Base-by-base conservation (phyloP, 2,797 vertebrate genomes). In the Sciurus carolinensis region DNA sequence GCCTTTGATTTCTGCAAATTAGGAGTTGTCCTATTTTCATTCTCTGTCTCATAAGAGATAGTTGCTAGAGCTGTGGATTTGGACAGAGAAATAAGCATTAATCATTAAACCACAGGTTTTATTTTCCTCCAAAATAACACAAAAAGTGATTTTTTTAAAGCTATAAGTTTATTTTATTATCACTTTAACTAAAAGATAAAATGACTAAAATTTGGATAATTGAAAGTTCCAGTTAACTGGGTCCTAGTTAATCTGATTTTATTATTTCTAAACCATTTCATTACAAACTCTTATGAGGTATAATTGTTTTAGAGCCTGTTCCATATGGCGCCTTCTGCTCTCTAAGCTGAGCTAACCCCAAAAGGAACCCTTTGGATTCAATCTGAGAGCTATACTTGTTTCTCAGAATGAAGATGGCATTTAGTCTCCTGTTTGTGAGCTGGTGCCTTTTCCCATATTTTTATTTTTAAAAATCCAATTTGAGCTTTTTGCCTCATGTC, bases 391-490 rank as follows among this genome's bases (percentile, higher is more conserved):
- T 66, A 75, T 69, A 42, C 44, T 77, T 77, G 20, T 7, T 64
- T 91, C 44, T 96, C 64, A 73, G 87, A 91, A 87, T 28, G 73
- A 86, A 94, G 73, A 92, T 87, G 52, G 28, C 75, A 93, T 90
- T 93, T 94, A 90, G 42, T 64, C 66, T 87, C 77, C 72, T 93
- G 76, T 94, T 96, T 96, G 42, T 94, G 84, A 97, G 87, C 76
- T 96, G 64, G 75, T 95, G 90, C 73, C 64, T 96, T 88, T 96
- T 95, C 67, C 87, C 80, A 64, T 94, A 94, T 95, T 96, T 98
- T 95, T 93, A 92, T 83, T 95, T 97, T 94, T 97, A n/a, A 93
- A 95, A 97, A 96, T 93, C 89, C 93, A 95, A 77, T 96, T 96
- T 91, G 44, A 98, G 39, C 75, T 94, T 96, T 98, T 75, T 95